Evolutionary conservation across 2,888 invertebrate species (phyloP), one percentile per base, ranked within the genome.

Genomic region (Imbricaverruca yamaguchii): DNA sequence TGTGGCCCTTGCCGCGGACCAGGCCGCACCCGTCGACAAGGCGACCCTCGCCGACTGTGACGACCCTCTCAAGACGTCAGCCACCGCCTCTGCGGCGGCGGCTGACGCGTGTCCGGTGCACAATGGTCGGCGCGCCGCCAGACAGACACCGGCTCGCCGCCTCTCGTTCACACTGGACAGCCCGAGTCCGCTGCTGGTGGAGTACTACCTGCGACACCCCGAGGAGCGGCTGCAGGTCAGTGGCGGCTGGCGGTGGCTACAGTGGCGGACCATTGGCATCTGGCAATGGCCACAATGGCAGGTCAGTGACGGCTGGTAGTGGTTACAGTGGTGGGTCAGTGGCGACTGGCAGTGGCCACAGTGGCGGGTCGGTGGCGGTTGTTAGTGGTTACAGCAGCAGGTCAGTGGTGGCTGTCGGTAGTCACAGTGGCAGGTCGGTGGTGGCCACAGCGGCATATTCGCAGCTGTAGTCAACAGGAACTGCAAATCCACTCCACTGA

Each of bases 131-230:
- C 69, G 39, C 7, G 69, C 39, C 39, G 10, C 23, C 56, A 77
- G 55, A 39, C 39, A 39, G 39, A 4, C 79, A n/a, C 59, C 79
- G n/a, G 89, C 92, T 18, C 89, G 94, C 80, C 93, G 93, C 85
- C 91, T 92, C 83, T 95, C 95, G 0, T 95, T 94, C 85, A 92
- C 93, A 0, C 87, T 95, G 80, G 91, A 94, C 0, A 89, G 90
- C 53, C 94, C 95, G 0, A 93, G 94, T 85, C 93, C 93, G 0
- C 91, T 91, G 83, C 89, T 95, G 13, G 86, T 92, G 55, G 81
- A 80, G 74, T 80, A 80, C 74, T 79, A 79, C 79, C 56, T 56
- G 23, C 55, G 25, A 21, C 74, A 74, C 74, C 74, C 74, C 6
- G 53, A 74, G 74, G 74, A 74, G 21, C 74, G 55, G 53, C 74